A percentile compares a stretch with the other conserved stretches of the same genome.
Conservation (phyloP, 2,888 invertebrate species). For the Drosophila ochracea region DNA sequence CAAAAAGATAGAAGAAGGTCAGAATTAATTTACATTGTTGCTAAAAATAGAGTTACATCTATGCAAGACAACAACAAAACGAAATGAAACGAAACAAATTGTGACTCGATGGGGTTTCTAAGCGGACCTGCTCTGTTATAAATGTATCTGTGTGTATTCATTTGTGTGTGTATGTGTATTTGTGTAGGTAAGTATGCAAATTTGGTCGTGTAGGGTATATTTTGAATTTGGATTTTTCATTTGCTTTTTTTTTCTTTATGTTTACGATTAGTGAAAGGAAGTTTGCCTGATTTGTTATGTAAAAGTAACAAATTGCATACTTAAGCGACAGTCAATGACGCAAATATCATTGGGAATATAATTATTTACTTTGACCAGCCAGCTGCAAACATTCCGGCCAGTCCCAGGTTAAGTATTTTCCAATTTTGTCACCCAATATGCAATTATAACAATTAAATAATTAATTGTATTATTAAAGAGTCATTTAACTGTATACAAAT, state of each 20-base stretch:
- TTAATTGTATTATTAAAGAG: neutral
- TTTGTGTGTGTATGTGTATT: slow-evolving; percentile 4
- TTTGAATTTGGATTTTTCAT: slow-evolving; percentile 10
- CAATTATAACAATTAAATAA: neutral
- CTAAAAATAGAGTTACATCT: slow-evolving; percentile 5
- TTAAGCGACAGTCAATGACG: slow-evolving; percentile 28
- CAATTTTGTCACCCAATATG: neutral
- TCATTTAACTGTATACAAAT: neutral
- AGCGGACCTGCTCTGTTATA: slow-evolving; percentile 10
- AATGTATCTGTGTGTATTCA: slow-evolving; percentile 9
- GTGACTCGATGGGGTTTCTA: slow-evolving; percentile 30
- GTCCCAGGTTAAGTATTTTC: neutral
- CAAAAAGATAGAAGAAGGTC: slow-evolving; percentile 3
- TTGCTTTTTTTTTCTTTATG: neutral
- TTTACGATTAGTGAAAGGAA: slow-evolving; percentile 43
- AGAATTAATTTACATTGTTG: slow-evolving; percentile 40
- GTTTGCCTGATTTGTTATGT: slow-evolving; percentile 33
- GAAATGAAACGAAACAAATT: neutral
- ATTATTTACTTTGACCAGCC: neutral
- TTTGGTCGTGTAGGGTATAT: slow-evolving; percentile 3
- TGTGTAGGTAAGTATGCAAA: slow-evolving; percentile 34
- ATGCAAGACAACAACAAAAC: neutral
- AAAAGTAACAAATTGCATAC: slow-evolving; percentile 31
- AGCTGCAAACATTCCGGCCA: neutral
- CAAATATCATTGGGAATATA: slow-evolving; percentile 8